Evolutionary conservation across 2,113 vertebrate genomes (phyloP), one percentile per base, ranked within the genome.

Genomic region (Callaeas wilsoni): DNA sequence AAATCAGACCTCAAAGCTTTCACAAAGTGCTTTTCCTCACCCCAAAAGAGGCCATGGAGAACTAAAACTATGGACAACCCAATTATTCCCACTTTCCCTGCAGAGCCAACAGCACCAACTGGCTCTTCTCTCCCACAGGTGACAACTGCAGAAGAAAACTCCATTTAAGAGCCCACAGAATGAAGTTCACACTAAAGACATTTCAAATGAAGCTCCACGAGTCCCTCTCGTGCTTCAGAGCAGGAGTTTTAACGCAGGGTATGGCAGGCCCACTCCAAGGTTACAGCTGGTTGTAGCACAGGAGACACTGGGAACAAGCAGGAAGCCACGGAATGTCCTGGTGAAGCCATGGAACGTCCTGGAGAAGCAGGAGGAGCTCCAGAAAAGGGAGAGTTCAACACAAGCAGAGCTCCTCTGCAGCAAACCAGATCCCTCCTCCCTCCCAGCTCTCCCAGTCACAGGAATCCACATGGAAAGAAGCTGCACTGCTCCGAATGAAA

Each of bases 211-310:
- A 91, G 74, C n/a, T 29, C 33, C 44, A 16, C 0, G 0, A 78
- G 53, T n/a, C 65, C 74, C 74, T 84, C 71, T 69, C 33, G 76
- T 42, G 64, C 76, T 65, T 16, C 47, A 16, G 16, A 65, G 70
- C 0, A 74, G 62, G 4, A 37, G 64, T 12, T 85, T 62, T 26
- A 46, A 20, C 4, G 0, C 46, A 39, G 47, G 39, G 2, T 1
- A 86, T 35, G 67, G 37, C 44, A 47, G 37, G 75, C 42, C 32
- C 55, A 26, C 1, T 27, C 42, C 44, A 56, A 18, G 10, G 57
- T 76, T 35, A 6, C 12, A 41, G 17, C 44, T 39, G 6, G 19
- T 5, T 39, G 73, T 9, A 86, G 69, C 26, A 65, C 14, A 32
- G 75, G 39, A 79, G 23, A 67, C 17, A 16, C 30, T 21, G 21